Evolutionary conservation across 2,888 invertebrate genomes (phyloP), one percentile per base, ranked within the genome.

Genomic region (Drosophila tripunctata): DNA sequence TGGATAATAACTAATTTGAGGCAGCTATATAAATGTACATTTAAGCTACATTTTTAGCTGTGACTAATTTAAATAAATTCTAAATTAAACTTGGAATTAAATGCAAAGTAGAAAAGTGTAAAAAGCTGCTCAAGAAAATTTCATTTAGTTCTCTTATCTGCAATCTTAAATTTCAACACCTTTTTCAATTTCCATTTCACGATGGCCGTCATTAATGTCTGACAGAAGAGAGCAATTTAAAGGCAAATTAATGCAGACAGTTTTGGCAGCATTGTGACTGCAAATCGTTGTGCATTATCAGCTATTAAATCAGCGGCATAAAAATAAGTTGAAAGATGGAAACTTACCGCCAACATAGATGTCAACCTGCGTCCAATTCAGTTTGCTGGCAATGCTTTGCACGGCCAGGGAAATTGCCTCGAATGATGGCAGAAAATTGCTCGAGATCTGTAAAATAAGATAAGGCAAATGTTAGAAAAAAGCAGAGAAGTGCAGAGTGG

Each of bases 281-380:
- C 15, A 36, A 44, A 36, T 36, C 43, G 44, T 63, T 62, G 17
- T 55, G 50, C 60, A 33, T 67, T 66, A 75, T 78, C 81, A 41
- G 67, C 38, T 31, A 52, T 64, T 79, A 47, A 65, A 80, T 67
- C 50, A 47, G 31, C 4, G 10, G 8, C 1, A 27, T 6, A 12
- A 5, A 41, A 45, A 51, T 31, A 51, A 48, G 7, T 10, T 15
- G 30, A 58, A 35, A 27, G 27, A 27, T 27, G 27, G 27, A 27
- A 60, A 89, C 91, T 90, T 89, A 92, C 91, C 91, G 62, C 91
- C 89, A 67, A 91, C 91, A 75, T 90, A 89, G 78, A 92, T 91
- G 80, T 90, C 89, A 72, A 90, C 91, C 78, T 91, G 90, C 60
- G 91, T 89, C 92, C 91, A 92, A 90, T 92, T 91, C 74, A 91